A percentile compares a stretch with the other conserved stretches of the same genome.
Conservation (phyloP, 2,797 vertebrate species). For the Chaetodon trifasciatus region DNA sequence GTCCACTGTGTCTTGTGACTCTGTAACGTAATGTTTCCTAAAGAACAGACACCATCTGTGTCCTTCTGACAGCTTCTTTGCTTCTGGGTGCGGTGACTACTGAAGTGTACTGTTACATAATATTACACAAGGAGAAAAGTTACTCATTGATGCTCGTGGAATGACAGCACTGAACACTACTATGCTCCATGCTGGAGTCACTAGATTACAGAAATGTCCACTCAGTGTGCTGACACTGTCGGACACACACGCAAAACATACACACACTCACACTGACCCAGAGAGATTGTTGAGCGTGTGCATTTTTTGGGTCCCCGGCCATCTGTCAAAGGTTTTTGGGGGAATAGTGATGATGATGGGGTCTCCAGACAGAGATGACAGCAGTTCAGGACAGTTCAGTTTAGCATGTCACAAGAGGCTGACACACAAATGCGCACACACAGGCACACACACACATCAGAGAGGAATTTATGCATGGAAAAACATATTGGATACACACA, state of each 20-base stretch:
- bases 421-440: conserved; percentile 33
- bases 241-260: conserved; percentile 35
- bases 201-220: conserved; percentile 25
- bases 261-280: conserved; percentile 40
- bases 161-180: conserved; percentile 16
- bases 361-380: conserved; percentile 71
- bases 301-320: conserved; percentile 51
- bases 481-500: conserved; percentile 37
- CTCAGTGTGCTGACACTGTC: conserved; percentile 23
- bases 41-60: not conserved
- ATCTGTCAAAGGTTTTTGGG: conserved; percentile 73
- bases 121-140: not conserved
- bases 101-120: conserved; percentile 22
- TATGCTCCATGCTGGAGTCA: conserved; percentile 12
- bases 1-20: not conserved
- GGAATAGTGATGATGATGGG: conserved; percentile 63
- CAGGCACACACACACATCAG: conserved; percentile 11
- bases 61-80: not conserved
- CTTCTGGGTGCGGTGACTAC: not conserved
- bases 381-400: conserved; percentile 66
- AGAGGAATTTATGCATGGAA: conserved; percentile 47
- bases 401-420: conserved; percentile 60
- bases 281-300: conserved; percentile 55
- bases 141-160: conserved; percentile 3
- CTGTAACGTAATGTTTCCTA: not conserved